These are phyloP conservation scores for Parotia lawesii DNA, from an alignment of 2,113 vertebrate species.

Conservation along the genomic window DNA sequence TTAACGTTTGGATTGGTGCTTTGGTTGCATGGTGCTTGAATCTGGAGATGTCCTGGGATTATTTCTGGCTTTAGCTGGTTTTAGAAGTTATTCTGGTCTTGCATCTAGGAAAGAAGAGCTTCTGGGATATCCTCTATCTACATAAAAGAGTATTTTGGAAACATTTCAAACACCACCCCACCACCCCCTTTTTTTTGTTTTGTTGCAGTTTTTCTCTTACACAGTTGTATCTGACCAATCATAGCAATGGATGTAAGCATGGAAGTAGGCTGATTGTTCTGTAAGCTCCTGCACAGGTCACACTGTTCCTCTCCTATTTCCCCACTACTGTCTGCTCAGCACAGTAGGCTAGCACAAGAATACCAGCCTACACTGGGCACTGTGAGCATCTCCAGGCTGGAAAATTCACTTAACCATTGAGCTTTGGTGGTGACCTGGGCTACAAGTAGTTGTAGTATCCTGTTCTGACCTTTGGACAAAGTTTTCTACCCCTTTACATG, in stretches of 20 bases:
- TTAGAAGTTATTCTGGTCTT: not conserved
- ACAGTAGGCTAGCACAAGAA: not conserved
- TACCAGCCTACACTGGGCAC: fast-evolving
- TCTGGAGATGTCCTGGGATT: not conserved
- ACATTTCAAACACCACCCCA: not conserved
- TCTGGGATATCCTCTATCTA: not conserved
- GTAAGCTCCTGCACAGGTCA: not conserved
- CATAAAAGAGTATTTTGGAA: not conserved
- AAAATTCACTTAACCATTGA: not conserved
- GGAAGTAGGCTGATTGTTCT: not conserved
- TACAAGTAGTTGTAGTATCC: not conserved
- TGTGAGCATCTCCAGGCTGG: not conserved
- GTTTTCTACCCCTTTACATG: not conserved
- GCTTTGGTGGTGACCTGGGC: not conserved
- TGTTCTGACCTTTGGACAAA: not conserved
- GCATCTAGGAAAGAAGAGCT: not conserved
- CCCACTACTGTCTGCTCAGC: not conserved
- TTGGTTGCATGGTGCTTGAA: not conserved
- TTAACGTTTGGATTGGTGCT: not conserved
- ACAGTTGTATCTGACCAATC: not conserved
- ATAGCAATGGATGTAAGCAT: not conserved
- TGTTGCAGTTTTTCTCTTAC: not conserved
- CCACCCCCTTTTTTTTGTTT: too few relatives aligned
- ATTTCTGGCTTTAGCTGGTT: not conserved
- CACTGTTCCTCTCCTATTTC: not conserved